Percentiles rank a stretch among this genome's conserved stretches.
phyloP scores from a whole-genome alignment of 2,797 vertebrate species.

The Sebastes vulpes region DNA sequence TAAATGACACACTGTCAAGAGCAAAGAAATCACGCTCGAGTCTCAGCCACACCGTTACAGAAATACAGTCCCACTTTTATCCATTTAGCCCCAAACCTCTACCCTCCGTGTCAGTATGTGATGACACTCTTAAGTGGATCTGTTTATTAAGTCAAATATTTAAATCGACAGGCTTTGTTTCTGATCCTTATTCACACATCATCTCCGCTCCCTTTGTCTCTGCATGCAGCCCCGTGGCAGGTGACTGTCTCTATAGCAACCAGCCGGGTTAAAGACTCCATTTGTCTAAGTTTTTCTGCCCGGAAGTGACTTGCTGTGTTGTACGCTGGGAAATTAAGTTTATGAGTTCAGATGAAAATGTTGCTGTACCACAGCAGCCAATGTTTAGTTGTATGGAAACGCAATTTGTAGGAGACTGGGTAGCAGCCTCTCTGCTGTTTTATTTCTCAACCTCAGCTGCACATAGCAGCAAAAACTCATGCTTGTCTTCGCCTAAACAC shows the following conservation, averaged over 20 bases:
- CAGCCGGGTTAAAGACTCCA: conserved; percentile 26
- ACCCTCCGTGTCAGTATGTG: not conserved
- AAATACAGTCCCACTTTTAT: not conserved
- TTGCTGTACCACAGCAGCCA: not conserved
- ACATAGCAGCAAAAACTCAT: not conserved
- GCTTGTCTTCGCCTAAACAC: not conserved
- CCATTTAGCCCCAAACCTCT: not conserved
- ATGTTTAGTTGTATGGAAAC: too few species aligned
- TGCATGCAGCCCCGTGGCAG: not conserved
- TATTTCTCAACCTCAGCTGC: not conserved
- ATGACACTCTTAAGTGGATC: not conserved
- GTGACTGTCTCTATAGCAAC: conserved; percentile 30
- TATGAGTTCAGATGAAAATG: not conserved
- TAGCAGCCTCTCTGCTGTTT: not conserved
- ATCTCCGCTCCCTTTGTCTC: not conserved
- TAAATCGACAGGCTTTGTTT: not conserved
- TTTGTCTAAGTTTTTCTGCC: conserved; percentile 28
- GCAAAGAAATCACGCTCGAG: not conserved
- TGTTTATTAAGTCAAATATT: not conserved
- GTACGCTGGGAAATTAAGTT: not conserved
- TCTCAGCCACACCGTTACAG: not conserved
- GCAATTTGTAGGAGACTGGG: too few species aligned
- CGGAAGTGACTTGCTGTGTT: not conserved
- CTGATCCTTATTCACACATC: not conserved
- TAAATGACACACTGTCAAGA: not conserved